phyloP scores from a whole-genome alignment of 2,113 vertebrate genomes.

The Dipodomys spectabilis region DNA sequence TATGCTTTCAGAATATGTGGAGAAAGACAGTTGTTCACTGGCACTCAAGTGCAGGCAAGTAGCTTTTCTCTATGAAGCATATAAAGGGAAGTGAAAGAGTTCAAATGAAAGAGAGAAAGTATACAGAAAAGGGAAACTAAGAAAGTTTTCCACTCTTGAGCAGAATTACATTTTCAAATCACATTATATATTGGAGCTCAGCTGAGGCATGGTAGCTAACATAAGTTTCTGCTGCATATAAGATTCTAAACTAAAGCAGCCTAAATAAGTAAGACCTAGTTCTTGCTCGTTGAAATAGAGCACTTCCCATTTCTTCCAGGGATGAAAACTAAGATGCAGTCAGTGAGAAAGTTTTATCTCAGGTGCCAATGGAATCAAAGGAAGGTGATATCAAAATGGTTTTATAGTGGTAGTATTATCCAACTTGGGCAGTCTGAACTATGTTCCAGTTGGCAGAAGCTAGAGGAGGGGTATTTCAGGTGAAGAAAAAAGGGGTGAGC shows the following conservation, averaged over 20 bases:
- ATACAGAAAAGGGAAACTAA: not conserved
- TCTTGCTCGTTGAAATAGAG: not conserved
- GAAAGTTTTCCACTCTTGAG: not conserved
- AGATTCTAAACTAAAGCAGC: not conserved
- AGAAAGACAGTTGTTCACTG: not conserved
- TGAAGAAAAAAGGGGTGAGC: not conserved
- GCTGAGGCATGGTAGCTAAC: not conserved
- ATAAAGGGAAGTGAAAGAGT: not conserved
- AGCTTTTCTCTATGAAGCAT: not conserved
- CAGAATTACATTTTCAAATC: not conserved
- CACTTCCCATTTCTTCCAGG: too few relatives aligned
- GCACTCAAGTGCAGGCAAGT: conserved; percentile 17
- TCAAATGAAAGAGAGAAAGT: conserved; percentile 31
- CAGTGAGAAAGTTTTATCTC: not conserved
- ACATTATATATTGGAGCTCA: not conserved
- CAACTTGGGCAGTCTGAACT: not conserved
- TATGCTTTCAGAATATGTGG: not conserved
- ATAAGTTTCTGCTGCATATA: not conserved
- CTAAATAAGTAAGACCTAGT: not conserved
- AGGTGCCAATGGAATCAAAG: not conserved
- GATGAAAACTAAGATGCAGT: not conserved
- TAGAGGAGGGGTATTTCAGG: not conserved
- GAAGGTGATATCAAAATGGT: not conserved
- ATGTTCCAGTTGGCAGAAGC: not conserved
- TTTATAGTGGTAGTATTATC: not conserved